Base-by-base conservation (phyloP, 2,113 vertebrate species). In the Spea multiplicata region DNA sequence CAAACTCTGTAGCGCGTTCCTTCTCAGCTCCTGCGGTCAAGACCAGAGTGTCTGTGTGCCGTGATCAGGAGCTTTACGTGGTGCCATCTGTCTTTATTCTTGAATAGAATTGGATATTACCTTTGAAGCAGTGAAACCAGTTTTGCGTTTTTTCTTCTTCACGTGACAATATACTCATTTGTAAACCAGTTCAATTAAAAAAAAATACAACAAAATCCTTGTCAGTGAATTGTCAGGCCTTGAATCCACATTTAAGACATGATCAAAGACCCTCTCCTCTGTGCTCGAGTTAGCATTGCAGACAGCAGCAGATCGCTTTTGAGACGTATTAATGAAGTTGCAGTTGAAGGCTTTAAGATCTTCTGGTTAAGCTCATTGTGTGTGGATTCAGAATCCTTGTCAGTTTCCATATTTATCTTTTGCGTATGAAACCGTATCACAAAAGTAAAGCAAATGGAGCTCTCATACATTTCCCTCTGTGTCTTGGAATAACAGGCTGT, bases 161-260 rank as follows among this genome's bases (percentile, higher is more conserved):
- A 49, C 55, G 52, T 61, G 52, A 57, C 45, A 80, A 52, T 48
- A 66, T 61, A 74, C 66, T 74, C 52, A 74, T 80, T 74, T 80
- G 64, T 67, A 74, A 73, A 67, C 64, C 62, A 59, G 8, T 44
- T 73, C 62, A 48, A 44, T 72, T 57, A 49, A 57, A 12, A 17
- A 44, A 76, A 59, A 5, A 59, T 59, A 59, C 10, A 59, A 59
- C 10, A 59, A 8, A 73, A 73, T 62, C 64, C 52, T 61, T 74
- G 71, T 80, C 65, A 68, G 71, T 71, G 48, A 74, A 80, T 80
- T 74, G 78, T 80, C 78, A 74, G 71, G 53, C n/a, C 12, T 53
- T 3, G 65, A 68, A 80, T 74, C 71, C 71, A 74, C 78, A 70
- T 79, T 74, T 68, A 80, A 80, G 64, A 74, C 62, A 3, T 80